These are phyloP conservation scores for Tonatia bakeri DNA, from an alignment of 2,113 vertebrate genomes.

Conservation along the genomic window DNA sequence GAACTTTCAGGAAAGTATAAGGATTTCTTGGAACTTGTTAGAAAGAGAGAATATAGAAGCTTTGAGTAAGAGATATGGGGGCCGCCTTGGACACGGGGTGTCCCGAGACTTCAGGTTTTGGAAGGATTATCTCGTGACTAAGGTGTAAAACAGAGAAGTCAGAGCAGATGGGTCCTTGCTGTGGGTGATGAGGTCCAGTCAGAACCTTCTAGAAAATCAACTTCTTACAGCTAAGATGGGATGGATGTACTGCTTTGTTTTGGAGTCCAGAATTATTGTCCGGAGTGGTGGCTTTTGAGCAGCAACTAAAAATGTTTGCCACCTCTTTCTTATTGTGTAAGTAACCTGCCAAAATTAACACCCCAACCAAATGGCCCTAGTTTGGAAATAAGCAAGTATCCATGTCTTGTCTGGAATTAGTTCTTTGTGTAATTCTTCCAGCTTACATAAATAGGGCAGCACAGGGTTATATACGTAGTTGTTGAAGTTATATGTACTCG, in stretches of 20 bases:
- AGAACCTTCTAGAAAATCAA: background rate
- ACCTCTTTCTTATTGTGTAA: background rate
- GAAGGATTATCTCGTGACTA: background rate
- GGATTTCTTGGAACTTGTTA: background rate
- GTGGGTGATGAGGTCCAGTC: background rate
- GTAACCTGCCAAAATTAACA: background rate
- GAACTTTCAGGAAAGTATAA: background rate
- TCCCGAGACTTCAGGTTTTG: background rate
- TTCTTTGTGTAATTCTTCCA: background rate
- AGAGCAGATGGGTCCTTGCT: background rate
- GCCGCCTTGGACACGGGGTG: background rate
- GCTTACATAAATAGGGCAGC: background rate
- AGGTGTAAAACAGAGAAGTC: background rate
- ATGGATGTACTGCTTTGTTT: background rate
- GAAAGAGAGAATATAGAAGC: background rate
- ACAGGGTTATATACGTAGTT: background rate
- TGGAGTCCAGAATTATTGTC: background rate
- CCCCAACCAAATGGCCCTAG: background rate
- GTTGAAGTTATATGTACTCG: background rate
- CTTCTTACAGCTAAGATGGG: background rate
- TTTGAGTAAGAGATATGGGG: background rate
- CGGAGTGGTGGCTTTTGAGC: background rate
- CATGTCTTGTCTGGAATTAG: background rate
- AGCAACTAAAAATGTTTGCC: background rate
- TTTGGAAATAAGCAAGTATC: slow-evolving; percentile 9